Base-by-base conservation (phyloP, 2,113 vertebrate genomes). In the Centropus unirufus region DNA sequence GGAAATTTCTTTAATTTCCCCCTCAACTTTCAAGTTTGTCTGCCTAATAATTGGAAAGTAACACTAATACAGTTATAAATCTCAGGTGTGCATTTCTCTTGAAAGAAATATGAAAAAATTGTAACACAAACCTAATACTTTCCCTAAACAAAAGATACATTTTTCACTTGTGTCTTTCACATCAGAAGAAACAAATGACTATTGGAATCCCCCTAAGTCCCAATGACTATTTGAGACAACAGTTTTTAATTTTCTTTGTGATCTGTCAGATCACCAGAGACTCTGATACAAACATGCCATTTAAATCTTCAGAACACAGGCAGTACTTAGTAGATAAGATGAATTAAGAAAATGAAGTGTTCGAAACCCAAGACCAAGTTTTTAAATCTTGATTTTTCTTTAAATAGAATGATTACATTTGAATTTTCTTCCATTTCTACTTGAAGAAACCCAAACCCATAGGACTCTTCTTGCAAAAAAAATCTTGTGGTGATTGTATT, bases 51-150 rank as follows among this genome's bases (percentile, higher is more conserved):
- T 3, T 73, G 36, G 68, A 77, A 73, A 77, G 6, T 13, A 69
- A 34, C 21, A 27, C 5, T 42, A 22, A 52, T 42, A 17, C 61
- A 78, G 24, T 30, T 52, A 16, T 16, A 69, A 46, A 21, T 61
- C 22, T 73, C 44, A 44, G 19, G 10, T 39, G 8, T 39, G 7
- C 9, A 34, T 57, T 64, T 69, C 16, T 52, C 39, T 29, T 66
- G 55, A 59, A 75, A 62, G 13, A 86, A 66, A 15, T 49, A 34
- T 2, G 7, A 68, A 19, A 63, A 58, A 72, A 69, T 51, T 19
- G 7, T 3, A 12, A 4, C 0, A 2, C 12, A 49, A 52, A 4
- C 16, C 3, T 44, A 68, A 64, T 52, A 16, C 8, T 55, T 73
- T n/a, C 27, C 44, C 17, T 36, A n/a, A 87, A 55, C 6, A 10